Evolutionary conservation across 2,797 vertebrate species (phyloP).

Genomic region (Numenius phaeopus): DNA sequence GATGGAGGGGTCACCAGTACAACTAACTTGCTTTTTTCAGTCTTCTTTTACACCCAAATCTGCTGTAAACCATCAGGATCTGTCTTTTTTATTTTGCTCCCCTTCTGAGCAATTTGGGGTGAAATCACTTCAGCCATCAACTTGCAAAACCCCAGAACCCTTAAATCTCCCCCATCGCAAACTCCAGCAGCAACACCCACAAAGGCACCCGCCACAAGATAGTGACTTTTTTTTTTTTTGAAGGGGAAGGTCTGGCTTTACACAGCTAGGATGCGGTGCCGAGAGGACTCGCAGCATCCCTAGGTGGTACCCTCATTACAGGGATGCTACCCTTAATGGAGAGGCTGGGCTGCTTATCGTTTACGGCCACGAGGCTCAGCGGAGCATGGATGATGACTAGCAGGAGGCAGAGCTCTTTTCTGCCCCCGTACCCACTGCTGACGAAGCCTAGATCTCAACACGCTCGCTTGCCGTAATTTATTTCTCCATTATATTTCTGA

Average conservation of each 20-base stretch:
- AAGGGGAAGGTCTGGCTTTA: neutral
- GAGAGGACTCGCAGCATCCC: neutral
- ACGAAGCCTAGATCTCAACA: conserved; percentile 28
- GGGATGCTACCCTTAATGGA: neutral
- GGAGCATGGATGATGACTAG: conserved; percentile 73
- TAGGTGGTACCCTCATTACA: neutral
- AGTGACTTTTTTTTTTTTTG: neutral
- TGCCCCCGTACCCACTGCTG: conserved; percentile 16
- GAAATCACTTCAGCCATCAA: no score
- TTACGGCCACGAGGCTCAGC: conserved; percentile 73
- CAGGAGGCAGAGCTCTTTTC: conserved; percentile 25
- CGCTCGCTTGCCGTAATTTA: conserved; percentile 64
- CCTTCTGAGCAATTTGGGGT: neutral
- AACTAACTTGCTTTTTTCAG: neutral
- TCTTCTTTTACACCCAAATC: neutral
- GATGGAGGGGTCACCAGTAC: neutral
- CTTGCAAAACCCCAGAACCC: neutral
- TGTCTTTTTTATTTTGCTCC: no score
- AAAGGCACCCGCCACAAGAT: neutral
- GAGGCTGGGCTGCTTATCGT: neutral
- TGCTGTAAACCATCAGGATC: neutral
- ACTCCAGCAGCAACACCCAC: neutral
- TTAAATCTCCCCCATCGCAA: neutral
- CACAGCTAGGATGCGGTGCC: neutral
- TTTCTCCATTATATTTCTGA: conserved; percentile 72